phyloP scores from a whole-genome alignment of 2,888 invertebrate species.

The Tipula unca region DNA sequence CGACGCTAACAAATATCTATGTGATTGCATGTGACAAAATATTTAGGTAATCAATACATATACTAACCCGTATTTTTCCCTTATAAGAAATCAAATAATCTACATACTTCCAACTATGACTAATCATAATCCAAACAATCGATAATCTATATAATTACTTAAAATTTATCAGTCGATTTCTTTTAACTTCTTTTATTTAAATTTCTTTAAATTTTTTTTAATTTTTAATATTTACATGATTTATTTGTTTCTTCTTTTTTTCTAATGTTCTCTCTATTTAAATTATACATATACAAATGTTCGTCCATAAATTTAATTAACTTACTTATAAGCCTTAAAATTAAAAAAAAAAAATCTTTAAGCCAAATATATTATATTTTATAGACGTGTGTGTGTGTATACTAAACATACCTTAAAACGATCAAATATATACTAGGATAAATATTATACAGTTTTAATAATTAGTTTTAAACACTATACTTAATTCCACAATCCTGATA shows the following conservation, averaged over 20 bases:
- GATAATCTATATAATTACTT: not conserved
- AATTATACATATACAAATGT: not conserved
- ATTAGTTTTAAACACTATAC: conserved; percentile 35
- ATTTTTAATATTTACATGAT: not conserved
- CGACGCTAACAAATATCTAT: too few relatives aligned
- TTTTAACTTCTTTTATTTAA: conserved; percentile 14
- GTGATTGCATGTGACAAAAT: too few relatives aligned
- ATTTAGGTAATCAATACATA: too few relatives aligned
- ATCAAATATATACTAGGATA: not conserved
- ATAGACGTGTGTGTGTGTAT: not conserved
- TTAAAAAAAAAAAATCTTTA: not conserved
- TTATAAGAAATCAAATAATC: not conserved
- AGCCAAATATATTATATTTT: not conserved
- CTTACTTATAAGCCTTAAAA: not conserved
- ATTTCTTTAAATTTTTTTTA: not conserved
- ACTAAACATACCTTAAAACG: not conserved
- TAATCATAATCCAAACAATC: not conserved
- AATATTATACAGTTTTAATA: not conserved
- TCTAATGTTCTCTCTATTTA: not conserved
- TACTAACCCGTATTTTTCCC: not conserved
- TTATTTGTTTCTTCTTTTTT: not conserved
- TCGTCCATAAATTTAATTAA: not conserved
- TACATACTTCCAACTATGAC: not conserved
- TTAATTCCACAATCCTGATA: conserved; percentile 43
- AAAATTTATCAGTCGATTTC: not conserved